A percentile compares a stretch with the other conserved stretches of the same genome.
Conservation (phyloP, 2,888 invertebrate species). For the Bedellia somnulentella region DNA sequence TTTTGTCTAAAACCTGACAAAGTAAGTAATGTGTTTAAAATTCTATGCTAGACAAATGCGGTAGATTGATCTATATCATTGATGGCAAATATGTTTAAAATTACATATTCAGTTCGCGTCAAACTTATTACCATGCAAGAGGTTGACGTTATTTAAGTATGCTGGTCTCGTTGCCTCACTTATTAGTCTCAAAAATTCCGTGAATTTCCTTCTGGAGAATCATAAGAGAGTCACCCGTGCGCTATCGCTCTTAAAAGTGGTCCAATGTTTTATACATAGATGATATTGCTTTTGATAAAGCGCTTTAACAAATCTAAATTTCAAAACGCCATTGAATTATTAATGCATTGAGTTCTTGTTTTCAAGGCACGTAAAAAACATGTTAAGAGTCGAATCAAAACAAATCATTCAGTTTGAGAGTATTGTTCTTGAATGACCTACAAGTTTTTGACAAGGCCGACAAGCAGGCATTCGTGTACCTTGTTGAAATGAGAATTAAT, state of each 20-base stretch:
- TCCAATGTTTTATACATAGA: slow-evolving; percentile 54
- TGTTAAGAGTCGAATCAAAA: slow-evolving; percentile 25
- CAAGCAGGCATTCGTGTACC: slow-evolving; percentile 26
- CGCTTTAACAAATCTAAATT: slow-evolving; percentile 55
- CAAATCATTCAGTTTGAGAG: slow-evolving; percentile 24
- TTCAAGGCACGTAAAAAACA: slow-evolving; percentile 33
- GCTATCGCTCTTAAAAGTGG: slow-evolving; percentile 41
- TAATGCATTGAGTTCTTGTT: slow-evolving; percentile 47
- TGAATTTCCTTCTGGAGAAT: slow-evolving; percentile 31
- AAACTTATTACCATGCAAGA: slow-evolving; percentile 43
- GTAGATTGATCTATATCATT: slow-evolving; percentile 14
- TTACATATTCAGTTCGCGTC: slow-evolving; percentile 50
- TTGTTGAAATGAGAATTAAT: slow-evolving; percentile 31
- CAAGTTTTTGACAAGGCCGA: slow-evolving; percentile 28
- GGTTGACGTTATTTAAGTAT: slow-evolving; percentile 41
- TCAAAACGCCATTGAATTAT: slow-evolving; percentile 53
- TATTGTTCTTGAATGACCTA: slow-evolving; percentile 43
- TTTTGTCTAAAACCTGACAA: background rate
- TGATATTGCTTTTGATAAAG: slow-evolving; percentile 58
- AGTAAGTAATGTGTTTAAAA: background rate
- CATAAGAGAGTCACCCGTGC: slow-evolving; percentile 31
- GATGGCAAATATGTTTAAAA: too few relatives aligned
- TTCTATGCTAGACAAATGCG: background rate
- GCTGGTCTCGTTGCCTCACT: slow-evolving; percentile 42
- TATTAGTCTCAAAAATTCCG: slow-evolving; percentile 57